Base-by-base conservation (phyloP, 64 coral and sea anemone genomes). In the Platygyra sinensis region DNA sequence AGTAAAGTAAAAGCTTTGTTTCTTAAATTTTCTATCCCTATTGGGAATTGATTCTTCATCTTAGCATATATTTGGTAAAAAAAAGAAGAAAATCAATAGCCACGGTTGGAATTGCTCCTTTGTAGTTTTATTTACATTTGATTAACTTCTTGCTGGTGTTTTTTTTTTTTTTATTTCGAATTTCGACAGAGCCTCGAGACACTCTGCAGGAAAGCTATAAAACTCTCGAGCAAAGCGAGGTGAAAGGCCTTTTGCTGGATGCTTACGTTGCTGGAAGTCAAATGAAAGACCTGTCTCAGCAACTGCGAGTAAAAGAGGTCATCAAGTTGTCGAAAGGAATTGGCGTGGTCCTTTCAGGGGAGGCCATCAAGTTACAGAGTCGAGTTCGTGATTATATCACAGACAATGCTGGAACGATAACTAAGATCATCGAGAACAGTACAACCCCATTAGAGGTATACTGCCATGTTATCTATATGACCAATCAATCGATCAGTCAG, bases 251-350 rank as follows among this genome's bases (percentile, higher is more conserved):
- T 27, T 14, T 87, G 63, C 20, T 87, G 11, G 85, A 87, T 74
- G 64, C 62, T 20, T 87, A 87, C 25, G 67, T 87, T 30, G 85
- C 85, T 16, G 78, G 78, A 50, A 80, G 78, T 52, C 36, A 30
- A 27, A 19, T 71, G 12, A 55, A 39, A 38, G 27, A 29, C 16
- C 31, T 33, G 16, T n/a, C 15, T n/a, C 20, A 69, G 65, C 65
- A 69, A 25, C 65, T 69, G 20, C 30, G 69, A 13, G 85, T 87
- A 22, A 87, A 87, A n/a, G 32, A 69, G 74, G 46, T 87, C n/a
- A 72, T 87, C 51, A 61, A 87, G 24, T 27, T 69, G 1, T 27
- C 65, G 10, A 69, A 69, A 69, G 65, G 65, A 27, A 27, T 69
- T 71, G 82, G 82, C 13, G 62, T 86, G 22, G 82, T 86, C 8